Evolutionary conservation across 2,888 invertebrate genomes (phyloP).

Genomic region (Ferdinandea cuprea): DNA sequence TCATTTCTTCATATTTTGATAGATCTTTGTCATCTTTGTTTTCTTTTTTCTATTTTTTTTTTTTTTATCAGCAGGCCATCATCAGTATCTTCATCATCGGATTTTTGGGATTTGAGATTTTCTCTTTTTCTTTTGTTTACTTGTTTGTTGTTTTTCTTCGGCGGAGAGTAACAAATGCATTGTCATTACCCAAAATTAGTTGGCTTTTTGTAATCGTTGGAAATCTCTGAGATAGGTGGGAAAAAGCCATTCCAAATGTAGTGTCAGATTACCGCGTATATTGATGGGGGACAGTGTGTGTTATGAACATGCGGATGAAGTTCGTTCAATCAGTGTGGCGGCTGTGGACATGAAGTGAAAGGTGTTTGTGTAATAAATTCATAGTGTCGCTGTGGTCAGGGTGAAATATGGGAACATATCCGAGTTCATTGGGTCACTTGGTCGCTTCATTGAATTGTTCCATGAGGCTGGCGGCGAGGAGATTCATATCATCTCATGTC

Average conservation of each 20-base stretch:
- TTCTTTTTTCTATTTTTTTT: no score
- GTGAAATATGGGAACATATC: no score
- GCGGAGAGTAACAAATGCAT: constrained; percentile 39
- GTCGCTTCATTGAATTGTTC: no score
- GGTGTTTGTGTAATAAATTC: no score
- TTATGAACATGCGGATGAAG: background rate
- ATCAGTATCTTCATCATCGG: constrained; percentile 25
- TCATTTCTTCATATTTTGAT: constrained; percentile 46
- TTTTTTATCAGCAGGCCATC: constrained; percentile 30
- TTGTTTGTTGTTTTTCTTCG: background rate
- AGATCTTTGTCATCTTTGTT: constrained; percentile 33
- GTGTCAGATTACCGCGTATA: constrained; percentile 35
- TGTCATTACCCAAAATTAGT: constrained; percentile 60
- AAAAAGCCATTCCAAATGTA: constrained; percentile 1
- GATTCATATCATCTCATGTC: no score
- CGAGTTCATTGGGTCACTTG: no score
- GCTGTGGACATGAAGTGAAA: constrained; percentile 1
- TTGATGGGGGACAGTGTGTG: constrained; percentile 2
- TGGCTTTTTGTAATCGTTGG: constrained; percentile 28
- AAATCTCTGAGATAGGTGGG: constrained; percentile 9
- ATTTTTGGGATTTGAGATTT: background rate
- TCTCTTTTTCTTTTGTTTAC: background rate
- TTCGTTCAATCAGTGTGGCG: constrained; percentile 8
- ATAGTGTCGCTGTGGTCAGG: no score
- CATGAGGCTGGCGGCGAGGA: no score